Evolutionary conservation across 2,113 vertebrate genomes (phyloP), one percentile per base, ranked within the genome.

Genomic region (Mionectes macconnelli): DNA sequence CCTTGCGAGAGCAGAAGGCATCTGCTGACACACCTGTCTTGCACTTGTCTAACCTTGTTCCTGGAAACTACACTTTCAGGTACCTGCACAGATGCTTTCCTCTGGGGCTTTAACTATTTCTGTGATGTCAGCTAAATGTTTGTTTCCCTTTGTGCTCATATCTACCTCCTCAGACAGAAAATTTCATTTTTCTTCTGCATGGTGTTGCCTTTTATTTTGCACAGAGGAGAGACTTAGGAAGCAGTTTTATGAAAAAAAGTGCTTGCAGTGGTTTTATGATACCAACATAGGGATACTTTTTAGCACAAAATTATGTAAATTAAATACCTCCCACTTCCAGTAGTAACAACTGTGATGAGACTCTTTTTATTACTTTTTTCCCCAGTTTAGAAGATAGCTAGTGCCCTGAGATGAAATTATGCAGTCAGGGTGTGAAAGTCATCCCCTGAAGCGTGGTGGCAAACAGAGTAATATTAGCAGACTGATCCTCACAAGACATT

Each of bases 41-140:
- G 57, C 94, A 75, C 59, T 90, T 99, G 86, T 96, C 97, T 70
- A 84, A 98, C 80, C 97, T 98, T 68, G 93, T 96, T 77, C 94
- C 97, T 80, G 98, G 98, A 62, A 98, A 98, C 93, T 98, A 98
- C 90, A 98, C 98, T 66, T 98, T 99, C 97, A 98, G 98, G 98
- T 98, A 96, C 82, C 84, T 91, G n/a, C 19, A 19, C 33, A 19
- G 25, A 39, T 73, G 27, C 30, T 63, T 87, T 79, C 53, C 18
- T 53, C 35, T 42, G 33, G 31, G 12, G 3, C 45, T 84, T 39
- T 68, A 66, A 49, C 23, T 68, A 5, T 53, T 77, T 68, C 40
- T 87, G 11, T 90, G 33, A 55, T 80, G 33, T 14, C 40, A 82
- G n/a, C 11, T 83, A 49, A 55, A 40, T 45, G 13, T 56, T 74